Percentiles rank a stretch among this genome's conserved stretches.
Conservation (phyloP, 2,113 vertebrate genomes). For the Hassar affinis region DNA sequence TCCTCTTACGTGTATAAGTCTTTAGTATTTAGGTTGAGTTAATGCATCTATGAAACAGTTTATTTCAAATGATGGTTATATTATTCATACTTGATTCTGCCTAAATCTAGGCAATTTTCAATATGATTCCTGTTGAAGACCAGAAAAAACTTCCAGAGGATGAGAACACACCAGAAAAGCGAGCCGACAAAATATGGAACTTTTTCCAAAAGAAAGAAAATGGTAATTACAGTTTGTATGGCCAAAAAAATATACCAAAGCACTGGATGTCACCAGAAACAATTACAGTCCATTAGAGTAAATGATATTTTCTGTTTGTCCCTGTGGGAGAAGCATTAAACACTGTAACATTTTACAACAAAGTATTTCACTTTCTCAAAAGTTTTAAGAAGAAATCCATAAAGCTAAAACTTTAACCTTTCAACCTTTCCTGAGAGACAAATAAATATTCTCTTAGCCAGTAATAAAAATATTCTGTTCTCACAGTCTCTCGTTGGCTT, state of each 20-base stretch:
- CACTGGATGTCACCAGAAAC: not conserved
- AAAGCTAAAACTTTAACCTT: not conserved
- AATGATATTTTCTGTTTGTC: not conserved
- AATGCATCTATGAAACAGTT: not conserved
- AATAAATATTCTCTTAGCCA: not conserved
- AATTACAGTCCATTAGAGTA: not conserved
- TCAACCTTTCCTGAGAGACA: not conserved
- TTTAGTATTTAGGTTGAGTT: not conserved
- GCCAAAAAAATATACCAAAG: not conserved
- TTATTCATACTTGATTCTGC: constrained; percentile 25
- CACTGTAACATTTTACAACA: not conserved
- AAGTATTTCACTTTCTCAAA: not conserved
- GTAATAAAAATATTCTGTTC: not conserved
- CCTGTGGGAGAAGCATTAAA: not conserved
- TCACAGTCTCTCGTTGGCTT: constrained; percentile 26
- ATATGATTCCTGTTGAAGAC: constrained; percentile 81
- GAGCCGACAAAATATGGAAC: constrained; percentile 82
- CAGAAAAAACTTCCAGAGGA: constrained; percentile 78
- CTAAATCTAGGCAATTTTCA: constrained; percentile 82
- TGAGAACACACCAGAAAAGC: constrained; percentile 83
- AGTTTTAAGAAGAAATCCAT: not conserved
- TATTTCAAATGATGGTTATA: not conserved
- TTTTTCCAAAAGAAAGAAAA: constrained; percentile 85
- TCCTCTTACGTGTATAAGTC: not conserved
- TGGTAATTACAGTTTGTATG: constrained; percentile 64